A percentile compares a stretch with the other conserved stretches of the same genome.
Evolutionary conservation across 1,140 invertebrate genomes (phyloP).

Genomic region (Drosophila tani): DNA sequence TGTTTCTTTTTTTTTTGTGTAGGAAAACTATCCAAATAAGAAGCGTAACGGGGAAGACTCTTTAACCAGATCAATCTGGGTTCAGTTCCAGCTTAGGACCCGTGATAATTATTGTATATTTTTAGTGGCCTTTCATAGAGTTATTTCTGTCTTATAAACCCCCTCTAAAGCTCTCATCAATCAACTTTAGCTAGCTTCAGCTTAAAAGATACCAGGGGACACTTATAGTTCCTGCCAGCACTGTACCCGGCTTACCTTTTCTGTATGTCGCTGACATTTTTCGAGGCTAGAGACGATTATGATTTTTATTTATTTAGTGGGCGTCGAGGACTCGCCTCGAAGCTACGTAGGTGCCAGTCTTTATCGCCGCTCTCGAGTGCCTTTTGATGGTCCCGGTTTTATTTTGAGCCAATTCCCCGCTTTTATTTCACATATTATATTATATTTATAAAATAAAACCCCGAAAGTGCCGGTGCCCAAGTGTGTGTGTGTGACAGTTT

Average conservation of each 20-base stretch:
- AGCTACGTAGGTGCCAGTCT: not conserved
- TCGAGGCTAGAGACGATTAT: slow-evolving; percentile 20
- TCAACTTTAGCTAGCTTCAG: too few relatives aligned
- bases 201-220: too few relatives aligned
- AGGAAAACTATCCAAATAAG: too few relatives aligned
- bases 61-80: too few relatives aligned
- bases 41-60: too few relatives aligned
- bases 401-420: slow-evolving; percentile 15
- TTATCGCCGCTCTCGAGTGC: slow-evolving; percentile 27
- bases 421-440: not conserved
- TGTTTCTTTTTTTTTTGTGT: too few relatives aligned
- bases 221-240: too few relatives aligned
- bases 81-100: too few relatives aligned
- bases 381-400: slow-evolving; percentile 22
- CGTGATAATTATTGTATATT: too few relatives aligned
- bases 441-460: slow-evolving; percentile 26
- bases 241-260: not conserved
- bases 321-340: not conserved
- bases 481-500: slow-evolving; percentile 35
- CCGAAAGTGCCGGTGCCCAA: slow-evolving; percentile 11
- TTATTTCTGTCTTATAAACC: too few relatives aligned
- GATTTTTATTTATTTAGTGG: slow-evolving; percentile 16
- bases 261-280: slow-evolving; percentile 25
- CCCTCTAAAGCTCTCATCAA: too few relatives aligned
- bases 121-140: too few relatives aligned